Conservation (phyloP, 1,140 invertebrate genomes). For the Cydia splendana region DNA sequence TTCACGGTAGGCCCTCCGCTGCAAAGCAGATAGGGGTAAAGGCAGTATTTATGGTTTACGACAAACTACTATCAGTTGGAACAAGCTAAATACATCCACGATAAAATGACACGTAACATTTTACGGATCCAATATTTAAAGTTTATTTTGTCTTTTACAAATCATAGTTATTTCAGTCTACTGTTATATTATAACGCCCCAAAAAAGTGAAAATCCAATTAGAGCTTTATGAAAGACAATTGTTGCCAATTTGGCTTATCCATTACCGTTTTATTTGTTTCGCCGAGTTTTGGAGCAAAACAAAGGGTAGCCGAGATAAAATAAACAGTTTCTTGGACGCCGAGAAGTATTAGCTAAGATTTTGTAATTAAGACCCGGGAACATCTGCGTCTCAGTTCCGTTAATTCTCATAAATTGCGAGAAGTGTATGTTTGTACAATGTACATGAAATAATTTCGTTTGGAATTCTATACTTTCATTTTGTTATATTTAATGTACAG, state of each 20-base stretch:
- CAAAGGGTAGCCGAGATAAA: slow-evolving; percentile 63
- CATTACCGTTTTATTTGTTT: slow-evolving; percentile 65
- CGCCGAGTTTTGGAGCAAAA: slow-evolving; percentile 51
- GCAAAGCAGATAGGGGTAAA: too few species aligned
- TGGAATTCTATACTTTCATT: neutral
- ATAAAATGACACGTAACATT: neutral
- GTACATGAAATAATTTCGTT: neutral
- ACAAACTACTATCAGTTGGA: neutral
- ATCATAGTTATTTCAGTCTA: slow-evolving; percentile 34
- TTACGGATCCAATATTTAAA: neutral
- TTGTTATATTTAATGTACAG: neutral
- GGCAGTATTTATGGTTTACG: too few species aligned
- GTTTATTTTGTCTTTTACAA: slow-evolving; percentile 19
- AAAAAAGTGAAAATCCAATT: slow-evolving; percentile 52
- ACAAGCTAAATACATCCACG: too few species aligned
- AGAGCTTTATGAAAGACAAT: slow-evolving; percentile 47
- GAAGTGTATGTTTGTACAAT: slow-evolving; percentile 24
- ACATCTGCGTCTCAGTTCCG: slow-evolving; percentile 33
- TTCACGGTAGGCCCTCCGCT: too few species aligned
- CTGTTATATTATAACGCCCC: slow-evolving; percentile 14
- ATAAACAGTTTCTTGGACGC: slow-evolving; percentile 57
- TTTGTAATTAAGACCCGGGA: slow-evolving; percentile 40
- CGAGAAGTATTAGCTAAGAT: slow-evolving; percentile 45
- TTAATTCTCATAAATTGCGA: slow-evolving; percentile 26
- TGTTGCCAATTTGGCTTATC: slow-evolving; percentile 65